Base-by-base conservation (phyloP, 2,113 vertebrate genomes). In the Chaenogobius annularis region DNA sequence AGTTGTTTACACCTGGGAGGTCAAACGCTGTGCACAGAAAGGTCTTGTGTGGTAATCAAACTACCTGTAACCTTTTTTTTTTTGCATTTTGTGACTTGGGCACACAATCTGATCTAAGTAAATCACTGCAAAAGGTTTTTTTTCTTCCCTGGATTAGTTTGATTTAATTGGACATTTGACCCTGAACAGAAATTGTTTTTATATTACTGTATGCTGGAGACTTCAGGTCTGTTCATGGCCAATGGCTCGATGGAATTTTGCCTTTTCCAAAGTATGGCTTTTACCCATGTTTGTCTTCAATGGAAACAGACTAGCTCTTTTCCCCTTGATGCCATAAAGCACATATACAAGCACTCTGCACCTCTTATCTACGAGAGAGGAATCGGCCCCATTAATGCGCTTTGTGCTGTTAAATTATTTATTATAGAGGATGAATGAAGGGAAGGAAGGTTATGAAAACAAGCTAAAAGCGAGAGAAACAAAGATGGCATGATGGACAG, bases 371-470 rank as follows among this genome's bases (percentile, higher is more conserved):
- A 52, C 56, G 66, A 69, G 75, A 77, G 85, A 85, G 85, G 75
- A 80, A 83, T 86, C 8, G 69, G 62, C 78, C 86, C n/a, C 88
- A 89, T 90, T 90, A 90, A 92, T 88, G 84, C 75, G 83, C 75
- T 90, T 92, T 88, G 82, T 71, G 77, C 78, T 83, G 77, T 73
- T 92, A 74, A 91, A 93, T 92, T 81, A 93, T 93, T 91, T 77
- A 92, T 68, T 10, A 7, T 61, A 68, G 75, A 78, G 77, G 85
- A 90, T 90, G 87, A 90, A 84, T 90, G 88, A 90, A 89, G 85
- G 20, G 81, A 84, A 88, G 88, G 83, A 78, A 73, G 75, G 80
- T 89, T 89, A 81, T 87, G 87, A 87, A 86, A 81, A 88, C 81
- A 77, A 79, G 77, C 69, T 61, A 63, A 63, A 63, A 63, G 17